These are phyloP conservation scores for Oxyscelio sp. DNA, from an alignment of 2,888 invertebrate genomes.

Conservation along the genomic window DNA sequence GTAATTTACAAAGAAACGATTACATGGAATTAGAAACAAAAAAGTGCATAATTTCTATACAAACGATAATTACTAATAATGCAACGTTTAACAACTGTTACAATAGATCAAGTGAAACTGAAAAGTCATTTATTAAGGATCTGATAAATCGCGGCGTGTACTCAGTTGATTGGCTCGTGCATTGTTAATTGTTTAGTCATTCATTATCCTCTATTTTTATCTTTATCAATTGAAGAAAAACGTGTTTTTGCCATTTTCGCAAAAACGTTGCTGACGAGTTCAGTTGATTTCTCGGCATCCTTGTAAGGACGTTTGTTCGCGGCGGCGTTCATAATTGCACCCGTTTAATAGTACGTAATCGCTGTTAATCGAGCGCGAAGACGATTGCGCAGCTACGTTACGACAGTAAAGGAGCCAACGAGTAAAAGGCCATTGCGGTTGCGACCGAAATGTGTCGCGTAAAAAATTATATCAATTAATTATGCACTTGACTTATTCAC, in stretches of 20 bases:
- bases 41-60: conserved; percentile 51
- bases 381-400: conserved; percentile 84
- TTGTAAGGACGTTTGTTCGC: conserved; percentile 84
- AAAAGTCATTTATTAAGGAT: conserved; percentile 70
- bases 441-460: conserved; percentile 38
- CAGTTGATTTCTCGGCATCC: conserved; percentile 79
- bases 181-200: conserved; percentile 73
- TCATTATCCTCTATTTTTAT: conserved; percentile 72
- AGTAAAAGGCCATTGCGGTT: conserved; percentile 31
- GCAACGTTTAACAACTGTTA: conserved; percentile 57
- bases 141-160: conserved; percentile 65
- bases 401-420: conserved; percentile 73
- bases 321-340: conserved; percentile 81
- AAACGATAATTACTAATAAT: conserved; percentile 64
- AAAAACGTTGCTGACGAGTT: conserved; percentile 57
- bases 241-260: conserved; percentile 63
- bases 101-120: conserved; percentile 61
- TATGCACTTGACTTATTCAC: conserved; percentile 46
- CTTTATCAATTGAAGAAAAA: conserved; percentile 49
- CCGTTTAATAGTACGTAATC: conserved; percentile 86
- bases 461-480: conserved; percentile 81
- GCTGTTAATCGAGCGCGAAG: conserved; percentile 85
- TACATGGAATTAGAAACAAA: conserved; percentile 45
- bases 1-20: conserved; percentile 26
- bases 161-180: conserved; percentile 63